phyloP scores from a whole-genome alignment of 1,140 invertebrate species.

The Zelostemma sp. region DNA sequence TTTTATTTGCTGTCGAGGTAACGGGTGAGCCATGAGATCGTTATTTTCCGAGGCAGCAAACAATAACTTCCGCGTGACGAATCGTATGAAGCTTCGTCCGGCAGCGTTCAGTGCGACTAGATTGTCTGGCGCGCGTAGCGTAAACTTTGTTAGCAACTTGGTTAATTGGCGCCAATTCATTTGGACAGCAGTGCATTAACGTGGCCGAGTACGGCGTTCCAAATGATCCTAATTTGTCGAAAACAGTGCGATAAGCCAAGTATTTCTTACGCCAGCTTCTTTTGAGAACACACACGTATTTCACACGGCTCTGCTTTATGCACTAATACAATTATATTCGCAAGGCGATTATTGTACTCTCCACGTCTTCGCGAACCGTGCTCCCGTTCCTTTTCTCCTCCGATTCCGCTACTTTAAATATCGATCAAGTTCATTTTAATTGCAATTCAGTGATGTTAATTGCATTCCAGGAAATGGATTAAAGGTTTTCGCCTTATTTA shows the following conservation, averaged over 20 bases:
- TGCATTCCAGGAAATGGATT: background rate
- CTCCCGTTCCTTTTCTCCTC: background rate
- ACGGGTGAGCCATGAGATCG: background rate
- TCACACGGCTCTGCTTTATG: background rate
- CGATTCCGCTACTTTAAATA: constrained; percentile 1
- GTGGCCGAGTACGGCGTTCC: constrained; percentile 31
- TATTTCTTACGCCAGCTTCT: constrained; percentile 42
- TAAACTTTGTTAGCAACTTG: constrained; percentile 43
- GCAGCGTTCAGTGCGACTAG: constrained; percentile 6
- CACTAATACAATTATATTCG: background rate
- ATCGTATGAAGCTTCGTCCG: constrained; percentile 15
- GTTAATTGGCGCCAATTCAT: constrained; percentile 45
- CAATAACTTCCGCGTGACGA: constrained; percentile 16
- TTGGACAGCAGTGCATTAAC: constrained; percentile 48
- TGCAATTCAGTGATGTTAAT: background rate
- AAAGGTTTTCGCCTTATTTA: constrained; percentile 10
- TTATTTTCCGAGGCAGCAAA: constrained; percentile 6
- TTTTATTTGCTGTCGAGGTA: too few relatives aligned
- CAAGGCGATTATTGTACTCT: background rate
- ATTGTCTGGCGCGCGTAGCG: constrained; percentile 21
- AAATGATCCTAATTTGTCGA: constrained; percentile 61
- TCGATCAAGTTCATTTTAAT: background rate
- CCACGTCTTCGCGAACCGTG: background rate
- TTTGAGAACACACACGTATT: constrained; percentile 10
- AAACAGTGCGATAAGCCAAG: constrained; percentile 55